Conservation (phyloP, 2,888 invertebrate genomes). For the Metellina segmentata region DNA sequence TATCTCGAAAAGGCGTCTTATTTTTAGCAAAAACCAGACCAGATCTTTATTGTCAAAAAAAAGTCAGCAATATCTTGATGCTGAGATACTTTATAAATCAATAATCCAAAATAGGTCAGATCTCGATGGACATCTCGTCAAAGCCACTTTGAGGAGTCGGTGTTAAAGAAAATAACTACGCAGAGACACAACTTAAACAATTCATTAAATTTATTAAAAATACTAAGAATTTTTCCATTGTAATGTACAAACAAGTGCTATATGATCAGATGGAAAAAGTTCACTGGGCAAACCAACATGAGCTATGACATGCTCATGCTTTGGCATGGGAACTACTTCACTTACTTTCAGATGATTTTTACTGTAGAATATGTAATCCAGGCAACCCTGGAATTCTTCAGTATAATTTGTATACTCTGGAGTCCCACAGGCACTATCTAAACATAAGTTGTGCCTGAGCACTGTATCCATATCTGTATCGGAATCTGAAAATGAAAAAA, state of each 20-base stretch:
- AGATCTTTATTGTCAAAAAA: no score
- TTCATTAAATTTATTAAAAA: conserved; percentile 9
- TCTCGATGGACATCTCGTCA: no score
- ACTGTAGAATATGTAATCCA: conserved; percentile 93
- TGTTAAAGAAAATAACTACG: neutral
- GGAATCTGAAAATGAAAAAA: conserved; percentile 43
- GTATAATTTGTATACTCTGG: conserved; percentile 93
- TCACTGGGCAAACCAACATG: conserved; percentile 92
- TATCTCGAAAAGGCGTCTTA: no score
- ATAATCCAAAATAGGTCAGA: no score
- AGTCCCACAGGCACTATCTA: conserved; percentile 91
- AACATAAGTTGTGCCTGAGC: conserved; percentile 85
- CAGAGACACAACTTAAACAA: neutral
- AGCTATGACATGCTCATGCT: conserved; percentile 87
- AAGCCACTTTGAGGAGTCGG: no score
- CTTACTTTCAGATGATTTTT: conserved; percentile 77
- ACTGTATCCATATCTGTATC: conserved; percentile 82
- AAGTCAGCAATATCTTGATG: no score
- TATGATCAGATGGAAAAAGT: conserved; percentile 95
- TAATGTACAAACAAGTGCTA: conserved; percentile 91
- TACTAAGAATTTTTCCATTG: conserved; percentile 81
- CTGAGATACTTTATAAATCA: no score
- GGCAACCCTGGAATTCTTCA: conserved; percentile 89
- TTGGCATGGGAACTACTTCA: conserved; percentile 89
- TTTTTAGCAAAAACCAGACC: no score